Evolutionary conservation across 2,797 vertebrate genomes (phyloP), one percentile per base, ranked within the genome.

Genomic region (Micrastur ruficollis): DNA sequence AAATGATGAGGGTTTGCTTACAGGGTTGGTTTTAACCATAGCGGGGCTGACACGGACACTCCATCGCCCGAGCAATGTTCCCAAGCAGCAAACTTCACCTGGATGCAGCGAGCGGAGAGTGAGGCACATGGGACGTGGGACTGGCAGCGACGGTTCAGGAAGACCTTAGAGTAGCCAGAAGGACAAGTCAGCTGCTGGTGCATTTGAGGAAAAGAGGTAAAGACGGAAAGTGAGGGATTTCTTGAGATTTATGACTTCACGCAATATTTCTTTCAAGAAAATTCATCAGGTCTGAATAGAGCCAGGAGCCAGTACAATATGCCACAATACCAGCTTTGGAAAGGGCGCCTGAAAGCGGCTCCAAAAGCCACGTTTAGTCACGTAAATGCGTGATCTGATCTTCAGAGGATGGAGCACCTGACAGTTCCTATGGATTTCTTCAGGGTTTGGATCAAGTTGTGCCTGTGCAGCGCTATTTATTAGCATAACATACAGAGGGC

Each of bases 141-240:
- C 17, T 2, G 73, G 65, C 4, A 10, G 3, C 0, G 0, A 8
- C 0, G 0, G 40, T 22, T 55, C 86, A 61, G 66, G 29, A 52
- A 29, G 58, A 53, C 36, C 89, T 6, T 17, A 9, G 49, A 81
- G 59, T 4, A 73, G 63, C 79, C 63, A 66, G 63, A 73, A 87
- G 90, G 75, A 76, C 72, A 59, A 52, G 9, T 32, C 55, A 73
- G 58, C 56, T 86, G 73, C 40, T 86, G 19, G 68, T 44, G 53
- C 34, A 16, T n/a, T 76, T 38, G 73, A 78, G 59, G 70, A 59
- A 50, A 52, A 72, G 86, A 61, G 70, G 67, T 9, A n/a, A 38
- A 87, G 55, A 40, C 32, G 29, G 50, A 44, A 74, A 83, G 12
- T 2, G 1, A 4, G 40, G 18, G 14, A 19, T 59, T 93, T 82